These are phyloP conservation scores for Patagioenas fasciata DNA, from an alignment of 2,113 vertebrate species.

Conservation along the genomic window DNA sequence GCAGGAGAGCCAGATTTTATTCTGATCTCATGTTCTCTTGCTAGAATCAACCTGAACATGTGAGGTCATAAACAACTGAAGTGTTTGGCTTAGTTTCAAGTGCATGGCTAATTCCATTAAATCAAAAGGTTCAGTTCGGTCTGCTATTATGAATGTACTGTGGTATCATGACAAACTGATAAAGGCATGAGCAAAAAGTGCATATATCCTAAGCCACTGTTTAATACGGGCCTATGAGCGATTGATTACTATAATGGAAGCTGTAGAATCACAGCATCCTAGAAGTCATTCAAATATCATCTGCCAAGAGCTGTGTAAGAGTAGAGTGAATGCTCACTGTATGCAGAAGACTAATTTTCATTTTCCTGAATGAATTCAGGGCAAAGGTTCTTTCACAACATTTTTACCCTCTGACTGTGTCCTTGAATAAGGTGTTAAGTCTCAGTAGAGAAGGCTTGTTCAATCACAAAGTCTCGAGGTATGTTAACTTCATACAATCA, in stretches of 20 bases:
- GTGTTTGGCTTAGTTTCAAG: background rate
- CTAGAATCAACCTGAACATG: background rate
- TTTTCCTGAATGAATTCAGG: background rate
- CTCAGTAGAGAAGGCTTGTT: background rate
- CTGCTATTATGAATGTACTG: background rate
- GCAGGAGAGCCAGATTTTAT: background rate
- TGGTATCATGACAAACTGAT: background rate
- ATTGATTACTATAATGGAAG: background rate
- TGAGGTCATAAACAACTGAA: background rate
- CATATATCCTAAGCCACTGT: background rate
- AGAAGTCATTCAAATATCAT: background rate
- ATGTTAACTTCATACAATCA: background rate
- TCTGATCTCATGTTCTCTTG: background rate
- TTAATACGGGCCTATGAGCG: background rate
- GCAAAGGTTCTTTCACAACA: background rate
- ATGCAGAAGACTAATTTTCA: background rate
- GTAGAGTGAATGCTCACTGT: background rate
- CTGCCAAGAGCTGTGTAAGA: background rate
- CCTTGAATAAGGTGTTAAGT: background rate
- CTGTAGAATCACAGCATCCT: background rate
- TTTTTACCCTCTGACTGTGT: background rate
- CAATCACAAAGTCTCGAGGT: background rate
- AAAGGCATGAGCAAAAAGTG: background rate
- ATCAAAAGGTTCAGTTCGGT: background rate
- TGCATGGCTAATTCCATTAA: background rate